phyloP scores from a whole-genome alignment of 92 coral and sea anemone species.

The Paramuricea clavata region DNA sequence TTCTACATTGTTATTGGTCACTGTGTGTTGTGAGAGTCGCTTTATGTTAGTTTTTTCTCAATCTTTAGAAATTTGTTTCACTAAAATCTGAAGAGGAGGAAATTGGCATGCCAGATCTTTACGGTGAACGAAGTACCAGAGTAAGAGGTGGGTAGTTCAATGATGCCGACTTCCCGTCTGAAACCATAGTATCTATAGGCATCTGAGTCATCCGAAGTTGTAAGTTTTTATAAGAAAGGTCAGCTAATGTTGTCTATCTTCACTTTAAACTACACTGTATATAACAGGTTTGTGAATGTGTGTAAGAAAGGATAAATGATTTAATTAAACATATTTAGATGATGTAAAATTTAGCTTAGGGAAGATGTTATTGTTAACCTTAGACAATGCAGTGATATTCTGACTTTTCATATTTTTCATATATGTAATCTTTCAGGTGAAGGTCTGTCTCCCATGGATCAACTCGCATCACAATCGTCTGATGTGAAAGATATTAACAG shows the following conservation, averaged over 20 bases:
- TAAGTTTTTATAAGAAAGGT: too few relatives aligned
- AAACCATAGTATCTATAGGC: too few relatives aligned
- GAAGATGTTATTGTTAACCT: too few relatives aligned
- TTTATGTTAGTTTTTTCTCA: neutral
- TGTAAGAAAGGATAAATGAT: too few relatives aligned
- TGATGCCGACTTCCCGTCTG: neutral
- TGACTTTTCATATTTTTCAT: neutral
- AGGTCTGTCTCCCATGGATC: conserved; percentile 31
- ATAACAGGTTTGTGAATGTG: too few relatives aligned
- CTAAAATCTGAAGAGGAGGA: conserved; percentile 73
- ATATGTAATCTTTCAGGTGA: conserved; percentile 23
- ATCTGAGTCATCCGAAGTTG: too few relatives aligned
- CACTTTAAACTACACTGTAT: too few relatives aligned
- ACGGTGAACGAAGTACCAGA: conserved; percentile 79
- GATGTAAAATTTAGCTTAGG: too few relatives aligned
- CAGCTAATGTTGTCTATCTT: too few relatives aligned
- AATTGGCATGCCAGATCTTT: conserved; percentile 12
- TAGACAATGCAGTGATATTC: neutral
- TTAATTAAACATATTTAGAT: too few relatives aligned
- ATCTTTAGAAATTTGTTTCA: conserved; percentile 75
- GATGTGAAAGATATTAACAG: neutral
- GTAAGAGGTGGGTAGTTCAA: conserved; percentile 72
- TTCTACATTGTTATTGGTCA: neutral
- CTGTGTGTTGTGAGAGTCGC: neutral
- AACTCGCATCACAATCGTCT: conserved; percentile 22